A percentile compares a stretch with the other conserved stretches of the same genome.
These are phyloP conservation scores for Adrianichthys oophorus DNA, from an alignment of 2,797 vertebrate genomes.

Conservation along the genomic window DNA sequence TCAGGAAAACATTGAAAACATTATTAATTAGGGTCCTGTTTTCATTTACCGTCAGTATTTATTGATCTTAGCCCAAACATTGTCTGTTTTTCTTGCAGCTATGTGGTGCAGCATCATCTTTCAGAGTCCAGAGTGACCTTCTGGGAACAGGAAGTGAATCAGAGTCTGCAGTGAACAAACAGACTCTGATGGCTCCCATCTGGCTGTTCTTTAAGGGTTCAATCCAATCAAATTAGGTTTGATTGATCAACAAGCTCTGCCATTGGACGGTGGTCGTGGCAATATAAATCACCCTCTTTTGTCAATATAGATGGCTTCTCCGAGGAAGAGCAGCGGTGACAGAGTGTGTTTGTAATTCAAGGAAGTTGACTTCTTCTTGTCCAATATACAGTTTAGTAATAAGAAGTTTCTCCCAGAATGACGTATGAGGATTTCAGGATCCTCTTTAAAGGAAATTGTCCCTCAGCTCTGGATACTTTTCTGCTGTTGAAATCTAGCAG, in stretches of 20 bases:
- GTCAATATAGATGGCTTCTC: slow-evolving; percentile 47
- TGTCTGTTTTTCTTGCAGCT: slow-evolving; percentile 49
- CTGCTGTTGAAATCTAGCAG: neutral
- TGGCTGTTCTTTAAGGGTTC: slow-evolving; percentile 74
- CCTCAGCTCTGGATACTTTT: slow-evolving; percentile 2
- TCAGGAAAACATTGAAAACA: slow-evolving; percentile 32
- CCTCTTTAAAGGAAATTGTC: slow-evolving; percentile 8
- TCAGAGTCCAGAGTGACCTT: slow-evolving; percentile 56
- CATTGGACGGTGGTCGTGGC: slow-evolving; percentile 64
- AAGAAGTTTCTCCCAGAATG: slow-evolving; percentile 20
- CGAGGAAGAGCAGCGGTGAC: slow-evolving; percentile 39
- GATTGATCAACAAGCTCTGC: slow-evolving; percentile 73
- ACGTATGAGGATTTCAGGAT: slow-evolving; percentile 18
- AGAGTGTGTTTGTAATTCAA: slow-evolving; percentile 35
- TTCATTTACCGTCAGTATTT: slow-evolving; percentile 17
- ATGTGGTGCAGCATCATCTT: slow-evolving; percentile 54
- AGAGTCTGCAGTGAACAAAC: slow-evolving; percentile 59
- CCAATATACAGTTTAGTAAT: slow-evolving; percentile 27
- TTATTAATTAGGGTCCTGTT: slow-evolving; percentile 9
- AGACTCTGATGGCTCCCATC: slow-evolving; percentile 73
- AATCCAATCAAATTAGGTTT: slow-evolving; percentile 73
- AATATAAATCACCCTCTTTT: slow-evolving; percentile 55
- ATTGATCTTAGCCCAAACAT: slow-evolving; percentile 37
- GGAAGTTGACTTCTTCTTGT: slow-evolving; percentile 35
- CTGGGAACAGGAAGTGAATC: slow-evolving; percentile 78